These are phyloP conservation scores for Machimus atricapillus DNA, from an alignment of 2,888 invertebrate species.

Conservation along the genomic window DNA sequence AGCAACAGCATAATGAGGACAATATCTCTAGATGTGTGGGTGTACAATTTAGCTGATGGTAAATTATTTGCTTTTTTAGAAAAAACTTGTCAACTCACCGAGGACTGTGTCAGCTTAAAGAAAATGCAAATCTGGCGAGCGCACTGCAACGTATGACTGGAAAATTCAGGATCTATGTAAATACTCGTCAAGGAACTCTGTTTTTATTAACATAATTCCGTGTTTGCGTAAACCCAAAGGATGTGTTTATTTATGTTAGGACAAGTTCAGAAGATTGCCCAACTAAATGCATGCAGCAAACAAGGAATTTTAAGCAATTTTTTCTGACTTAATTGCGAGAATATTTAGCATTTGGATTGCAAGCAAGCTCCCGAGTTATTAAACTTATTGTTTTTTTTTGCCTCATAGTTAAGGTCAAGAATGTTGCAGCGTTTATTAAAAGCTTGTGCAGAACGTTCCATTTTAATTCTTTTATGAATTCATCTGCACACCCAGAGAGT, in stretches of 20 bases:
- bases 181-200: constrained; percentile 27
- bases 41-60: constrained; percentile 22
- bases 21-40: not conserved
- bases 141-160: not conserved
- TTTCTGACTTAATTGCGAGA: constrained; percentile 8
- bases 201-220: constrained; percentile 28
- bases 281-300: constrained; percentile 9
- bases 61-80: constrained; percentile 6
- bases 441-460: not conserved
- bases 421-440: not conserved
- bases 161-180: not conserved
- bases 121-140: constrained; percentile 6
- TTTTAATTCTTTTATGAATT: not conserved
- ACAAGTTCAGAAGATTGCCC: constrained; percentile 11
- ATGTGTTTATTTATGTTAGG: constrained; percentile 9
- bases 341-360: constrained; percentile 1
- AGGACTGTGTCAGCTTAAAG: not conserved
- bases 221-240: constrained; percentile 22
- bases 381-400: not conserved
- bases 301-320: constrained; percentile 23
- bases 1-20: constrained; percentile 28
- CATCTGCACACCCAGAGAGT: not conserved
- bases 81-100: not conserved
- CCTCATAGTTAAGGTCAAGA: not conserved
- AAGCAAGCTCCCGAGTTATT: not conserved